Evolutionary conservation across 1,140 invertebrate species (phyloP), one percentile per base, ranked within the genome.

Genomic region (Dinothrombium tinctorium): DNA sequence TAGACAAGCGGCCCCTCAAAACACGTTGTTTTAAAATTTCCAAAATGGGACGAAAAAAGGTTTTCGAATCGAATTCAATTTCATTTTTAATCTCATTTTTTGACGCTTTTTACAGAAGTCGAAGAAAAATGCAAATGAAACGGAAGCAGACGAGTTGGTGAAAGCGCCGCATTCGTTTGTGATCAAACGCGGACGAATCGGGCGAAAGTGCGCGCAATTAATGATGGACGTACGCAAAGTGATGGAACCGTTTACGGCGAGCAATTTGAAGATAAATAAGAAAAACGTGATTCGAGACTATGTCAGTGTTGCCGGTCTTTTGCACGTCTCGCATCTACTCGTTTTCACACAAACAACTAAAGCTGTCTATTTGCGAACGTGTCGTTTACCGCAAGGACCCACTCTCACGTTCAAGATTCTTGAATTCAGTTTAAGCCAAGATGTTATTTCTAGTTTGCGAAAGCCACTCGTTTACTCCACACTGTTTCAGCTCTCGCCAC

Each of bases 161-260:
- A 71, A 72, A 54, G 80, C 82, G 2, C 89, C 89, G 6, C 90
- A 95, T 66, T 86, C 87, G 0, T 92, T 98, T 61, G 76, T 98
- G 2, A 83, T 96, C 50, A 77, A 90, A 55, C 69, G 78, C n/a
- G 89, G 89, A 19, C 62, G 76, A 45, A 73, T 86, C 42, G 84
- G 83, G 22, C 76, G 74, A 52, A 69, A 78, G 56, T 69, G 89
- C 4, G 60, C 69, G 29, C 71, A 81, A 50, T 59, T 96, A 14
- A 76, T 83, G 3, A 69, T 67, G 53, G 86, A 98, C 60, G 76
- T 94, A 53, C 66, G 87, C 17, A 72, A 69, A 61, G 68, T 96
- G n/a, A 86, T 96, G 80, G 84, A 92, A 61, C 90, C 90, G 2
- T 94, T 76, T 53, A 96, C 90, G 35, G 89, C 90, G 0, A 67